phyloP scores from a whole-genome alignment of 2,888 invertebrate species.

The Cosmia trapezina region DNA sequence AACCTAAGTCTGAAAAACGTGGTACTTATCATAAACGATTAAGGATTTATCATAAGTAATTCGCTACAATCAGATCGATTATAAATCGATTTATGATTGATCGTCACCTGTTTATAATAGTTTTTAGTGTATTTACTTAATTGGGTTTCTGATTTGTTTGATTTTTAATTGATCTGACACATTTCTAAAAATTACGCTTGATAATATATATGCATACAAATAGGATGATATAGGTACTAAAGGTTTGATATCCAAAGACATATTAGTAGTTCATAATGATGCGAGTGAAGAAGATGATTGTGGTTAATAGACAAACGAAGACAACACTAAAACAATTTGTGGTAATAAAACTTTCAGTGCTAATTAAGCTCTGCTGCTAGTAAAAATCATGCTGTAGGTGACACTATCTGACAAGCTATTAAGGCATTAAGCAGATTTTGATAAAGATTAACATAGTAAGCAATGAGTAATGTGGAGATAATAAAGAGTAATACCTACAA shows the following conservation, averaged over 20 bases:
- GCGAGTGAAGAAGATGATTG: not conserved
- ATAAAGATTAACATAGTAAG: conserved; percentile 7
- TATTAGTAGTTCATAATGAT: not conserved
- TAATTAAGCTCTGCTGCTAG: conserved; percentile 1
- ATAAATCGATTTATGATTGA: conserved; percentile 25
- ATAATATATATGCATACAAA: not conserved
- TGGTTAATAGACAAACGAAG: not conserved
- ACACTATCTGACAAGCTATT: conserved; percentile 16
- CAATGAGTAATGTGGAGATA: conserved; percentile 28
- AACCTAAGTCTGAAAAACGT: conserved; percentile 6
- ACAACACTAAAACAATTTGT: not conserved
- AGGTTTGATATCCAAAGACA: not conserved
- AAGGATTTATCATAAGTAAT: conserved; percentile 5
- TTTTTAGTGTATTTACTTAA: conserved; percentile 6
- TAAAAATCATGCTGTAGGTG: conserved; percentile 13
- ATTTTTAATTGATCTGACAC: not conserved
- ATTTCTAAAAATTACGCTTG: not conserved
- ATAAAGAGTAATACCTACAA: conserved; percentile 61
- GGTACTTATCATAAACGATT: conserved; percentile 34
- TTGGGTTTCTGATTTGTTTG: not conserved
- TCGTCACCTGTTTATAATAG: conserved; percentile 16
- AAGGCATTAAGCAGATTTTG: conserved; percentile 22
- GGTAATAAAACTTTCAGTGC: not conserved
- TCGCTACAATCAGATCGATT: conserved; percentile 12
- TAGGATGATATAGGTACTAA: not conserved